Base-by-base conservation (phyloP, 92 coral and sea anemone genomes). In the Bergia sp. region DNA sequence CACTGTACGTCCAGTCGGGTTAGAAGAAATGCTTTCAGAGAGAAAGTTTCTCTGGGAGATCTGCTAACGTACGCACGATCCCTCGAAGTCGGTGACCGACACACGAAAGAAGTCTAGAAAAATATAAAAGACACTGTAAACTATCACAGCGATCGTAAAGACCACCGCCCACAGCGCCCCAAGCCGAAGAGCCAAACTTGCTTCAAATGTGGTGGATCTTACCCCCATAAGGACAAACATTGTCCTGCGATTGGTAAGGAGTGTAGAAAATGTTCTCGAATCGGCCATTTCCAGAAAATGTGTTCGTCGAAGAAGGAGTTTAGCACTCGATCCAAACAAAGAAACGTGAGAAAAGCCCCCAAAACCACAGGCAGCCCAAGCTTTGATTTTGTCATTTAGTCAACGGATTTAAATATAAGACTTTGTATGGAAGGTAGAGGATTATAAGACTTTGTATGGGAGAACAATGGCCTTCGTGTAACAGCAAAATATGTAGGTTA, bases 161-260 rank as follows among this genome's bases (percentile, higher is more conserved):
- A 80, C 89, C 76, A 71, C 76, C 76, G 40, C 76, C 76, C 15
- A 71, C 76, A 71, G 61, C 37, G 67, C 42, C 29, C 69, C 76
- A 86, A 55, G 69, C 89, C 61, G 58, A 72, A 66, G 36, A 86
- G 40, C 73, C 44, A 72, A 21, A 55, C 41, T 15, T 89, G 90
- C 86, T 21, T 89, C 3, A 82, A 85, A 37, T 89, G 94, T 55
- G 90, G 94, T 29, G 90, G 94, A 71, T 23, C 21, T 12, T 91
- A 89, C 79, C 94, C 92, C 64, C 92, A 89, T 80, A 16, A 91
- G 67, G 91, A 91, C 16, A 82, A 80, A 47, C 82, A 86, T 47
- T 91, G 89, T 44, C 91, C 89, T 11, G 91, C 93, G 37, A 74
- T 81, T 65, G 45, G 80, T 47, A 88, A 88, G 42, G 79, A 80